Evolutionary conservation across 2,888 invertebrate species (phyloP).

Genomic region (Drosophila birchii): DNA sequence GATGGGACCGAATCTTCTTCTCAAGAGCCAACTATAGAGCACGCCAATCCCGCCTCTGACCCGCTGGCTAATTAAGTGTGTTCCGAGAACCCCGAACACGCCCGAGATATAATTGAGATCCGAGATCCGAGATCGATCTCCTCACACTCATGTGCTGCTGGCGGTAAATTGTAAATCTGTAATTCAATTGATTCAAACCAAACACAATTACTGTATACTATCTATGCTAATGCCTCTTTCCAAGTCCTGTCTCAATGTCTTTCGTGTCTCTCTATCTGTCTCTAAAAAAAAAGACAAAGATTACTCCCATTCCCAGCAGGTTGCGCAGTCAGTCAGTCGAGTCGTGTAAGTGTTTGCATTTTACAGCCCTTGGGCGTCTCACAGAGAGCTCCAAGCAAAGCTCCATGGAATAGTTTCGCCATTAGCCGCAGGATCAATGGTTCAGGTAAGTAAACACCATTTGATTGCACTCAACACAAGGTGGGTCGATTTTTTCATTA

Average conservation of each 20-base stretch:
- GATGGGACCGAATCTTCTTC: slow-evolving; percentile 37
- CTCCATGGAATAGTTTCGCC: slow-evolving; percentile 64
- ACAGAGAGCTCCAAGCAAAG: slow-evolving; percentile 49
- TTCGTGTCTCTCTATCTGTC: slow-evolving; percentile 46
- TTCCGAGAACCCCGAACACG: slow-evolving; percentile 26
- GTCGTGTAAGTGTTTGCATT: slow-evolving; percentile 76
- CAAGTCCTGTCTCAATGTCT: slow-evolving; percentile 75
- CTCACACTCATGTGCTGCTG: slow-evolving; percentile 56
- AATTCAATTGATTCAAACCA: slow-evolving; percentile 51
- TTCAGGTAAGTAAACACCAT: slow-evolving; percentile 29
- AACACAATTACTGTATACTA: slow-evolving; percentile 44
- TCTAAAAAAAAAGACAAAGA: slow-evolving; percentile 37
- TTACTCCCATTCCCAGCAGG: slow-evolving; percentile 62
- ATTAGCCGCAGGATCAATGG: slow-evolving; percentile 22
- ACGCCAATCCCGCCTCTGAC: slow-evolving; percentile 36
- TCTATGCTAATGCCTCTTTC: slow-evolving; percentile 71
- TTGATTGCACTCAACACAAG: slow-evolving; percentile 35
- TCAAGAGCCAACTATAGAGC: slow-evolving; percentile 37
- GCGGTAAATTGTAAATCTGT: slow-evolving; percentile 80
- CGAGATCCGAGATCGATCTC: slow-evolving; percentile 23
- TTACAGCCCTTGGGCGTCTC: slow-evolving; percentile 67
- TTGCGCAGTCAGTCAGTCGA: slow-evolving; percentile 61
- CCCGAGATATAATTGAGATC: slow-evolving; percentile 14
- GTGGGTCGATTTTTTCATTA: slow-evolving; percentile 21
- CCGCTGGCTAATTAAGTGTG: slow-evolving; percentile 28